Conservation (phyloP, 2,797 vertebrate species). For the Acanthornis magna region DNA sequence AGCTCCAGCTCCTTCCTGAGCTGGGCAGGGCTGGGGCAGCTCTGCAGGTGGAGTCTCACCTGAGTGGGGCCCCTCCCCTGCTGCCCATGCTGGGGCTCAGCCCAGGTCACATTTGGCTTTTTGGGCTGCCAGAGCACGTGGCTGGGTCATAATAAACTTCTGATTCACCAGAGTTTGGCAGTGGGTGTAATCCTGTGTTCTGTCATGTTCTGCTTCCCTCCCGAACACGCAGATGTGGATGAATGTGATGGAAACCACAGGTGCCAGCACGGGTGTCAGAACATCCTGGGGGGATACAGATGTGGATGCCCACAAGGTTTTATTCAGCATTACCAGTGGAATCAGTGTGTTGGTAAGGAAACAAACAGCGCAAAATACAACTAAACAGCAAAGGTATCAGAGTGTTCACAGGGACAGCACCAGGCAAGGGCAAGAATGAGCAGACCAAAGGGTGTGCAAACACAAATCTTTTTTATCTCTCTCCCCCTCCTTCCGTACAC, state of each 20-base stretch:
- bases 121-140: background rate
- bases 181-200: background rate
- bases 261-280: conserved; percentile 86
- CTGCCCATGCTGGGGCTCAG: background rate
- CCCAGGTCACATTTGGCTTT: background rate
- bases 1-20: background rate
- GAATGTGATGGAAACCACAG: conserved; percentile 83
- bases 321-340: conserved; percentile 86
- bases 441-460: background rate
- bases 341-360: conserved; percentile 85
- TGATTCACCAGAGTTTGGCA: background rate
- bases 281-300: conserved; percentile 81
- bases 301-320: conserved; percentile 85
- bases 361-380: background rate
- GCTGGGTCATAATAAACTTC: background rate
- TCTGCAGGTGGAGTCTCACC: background rate
- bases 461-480: background rate
- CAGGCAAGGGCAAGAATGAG: background rate
- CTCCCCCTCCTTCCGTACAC: background rate
- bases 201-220: background rate
- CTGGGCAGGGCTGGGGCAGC: background rate
- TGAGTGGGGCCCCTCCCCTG: background rate
- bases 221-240: conserved; percentile 76
- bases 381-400: background rate
- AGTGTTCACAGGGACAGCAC: background rate